Evolutionary conservation across 1,140 invertebrate genomes (phyloP).

Genomic region (Dreissena polymorpha): DNA sequence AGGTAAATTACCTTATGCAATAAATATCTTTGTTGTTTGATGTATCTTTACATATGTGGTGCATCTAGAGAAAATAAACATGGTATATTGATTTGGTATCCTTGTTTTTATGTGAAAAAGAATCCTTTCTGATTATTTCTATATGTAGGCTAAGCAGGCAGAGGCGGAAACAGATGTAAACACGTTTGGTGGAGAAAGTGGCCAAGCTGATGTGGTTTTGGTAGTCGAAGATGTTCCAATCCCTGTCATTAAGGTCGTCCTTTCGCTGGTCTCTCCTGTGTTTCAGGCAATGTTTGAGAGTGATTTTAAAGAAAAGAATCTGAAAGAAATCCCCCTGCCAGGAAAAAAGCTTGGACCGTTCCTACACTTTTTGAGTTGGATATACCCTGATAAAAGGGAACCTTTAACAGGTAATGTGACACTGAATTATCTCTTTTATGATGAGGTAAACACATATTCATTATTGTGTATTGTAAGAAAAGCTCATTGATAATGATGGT

Average conservation of each 20-base stretch:
- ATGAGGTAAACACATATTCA: no score
- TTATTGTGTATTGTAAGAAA: no score
- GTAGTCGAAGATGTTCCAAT: not conserved
- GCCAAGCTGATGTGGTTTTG: not conserved
- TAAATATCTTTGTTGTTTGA: no score
- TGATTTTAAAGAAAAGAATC: conserved; percentile 42
- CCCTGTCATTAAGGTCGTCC: not conserved
- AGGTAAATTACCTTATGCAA: no score
- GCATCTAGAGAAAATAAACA: no score
- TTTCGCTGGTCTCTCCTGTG: conserved; percentile 26
- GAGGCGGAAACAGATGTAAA: not conserved
- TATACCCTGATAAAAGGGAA: conserved; percentile 5
- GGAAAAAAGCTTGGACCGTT: conserved; percentile 18
- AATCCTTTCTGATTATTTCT: no score
- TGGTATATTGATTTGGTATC: no score
- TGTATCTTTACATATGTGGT: no score
- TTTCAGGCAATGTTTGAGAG: conserved; percentile 20
- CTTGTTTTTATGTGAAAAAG: no score
- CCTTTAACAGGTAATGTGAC: not conserved
- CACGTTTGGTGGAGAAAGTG: not conserved
- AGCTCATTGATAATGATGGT: no score
- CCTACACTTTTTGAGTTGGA: conserved; percentile 28
- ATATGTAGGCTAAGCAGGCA: no score
- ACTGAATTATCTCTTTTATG: no score
- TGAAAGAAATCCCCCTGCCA: not conserved